Base-by-base conservation (phyloP, 2,888 invertebrate genomes). In the Adelphocoris suturalis region DNA sequence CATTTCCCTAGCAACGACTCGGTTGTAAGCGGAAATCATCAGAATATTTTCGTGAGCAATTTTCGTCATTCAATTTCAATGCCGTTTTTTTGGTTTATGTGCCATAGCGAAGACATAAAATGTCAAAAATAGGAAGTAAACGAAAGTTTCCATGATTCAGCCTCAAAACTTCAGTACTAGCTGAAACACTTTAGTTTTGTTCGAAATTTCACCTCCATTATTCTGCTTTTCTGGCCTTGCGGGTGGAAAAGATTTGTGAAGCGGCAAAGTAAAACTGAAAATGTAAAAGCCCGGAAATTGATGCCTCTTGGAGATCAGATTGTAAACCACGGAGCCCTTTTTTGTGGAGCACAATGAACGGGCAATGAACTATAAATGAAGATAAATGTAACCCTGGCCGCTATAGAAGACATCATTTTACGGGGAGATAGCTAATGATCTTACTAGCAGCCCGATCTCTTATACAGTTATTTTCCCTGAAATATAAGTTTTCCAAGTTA, bases 251-350 rank as follows among this genome's bases (percentile, higher is more conserved):
- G 68, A 68, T 27, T 68, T 23, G 68, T 27, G 13, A 13, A 23
- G 23, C 9, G 82, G 82, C 52, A 48, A 48, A 47, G 52, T 48
- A 19, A 48, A 19, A 48, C 82, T 12, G 27, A 48, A 19, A 48
- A 47, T 12, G 23, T 27, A 82, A 48, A 82, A 82, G 27, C 19
- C 82, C 82, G 55, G 14, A 46, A 82, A 82, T 82, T 82, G 55
- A 47, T 52, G 47, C 19, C 14, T 19, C 80, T 19, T 48, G 23
- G 23, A 23, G 68, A 37, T 27, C 37, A 80, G n/a, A 48, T 68
- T 19, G 23, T 68, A 27, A 5, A 68, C 68, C 23, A 23, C 19
- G 68, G 11, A 19, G 68, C 68, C n/a, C 12, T 19, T 68, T 37
- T 37, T 13, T 23, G 68, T 12, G 27, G 68, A 13, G 12, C 23